Conservation (phyloP, 53 echinoderm and acorn worm species). For the Antedon mediterranea region DNA sequence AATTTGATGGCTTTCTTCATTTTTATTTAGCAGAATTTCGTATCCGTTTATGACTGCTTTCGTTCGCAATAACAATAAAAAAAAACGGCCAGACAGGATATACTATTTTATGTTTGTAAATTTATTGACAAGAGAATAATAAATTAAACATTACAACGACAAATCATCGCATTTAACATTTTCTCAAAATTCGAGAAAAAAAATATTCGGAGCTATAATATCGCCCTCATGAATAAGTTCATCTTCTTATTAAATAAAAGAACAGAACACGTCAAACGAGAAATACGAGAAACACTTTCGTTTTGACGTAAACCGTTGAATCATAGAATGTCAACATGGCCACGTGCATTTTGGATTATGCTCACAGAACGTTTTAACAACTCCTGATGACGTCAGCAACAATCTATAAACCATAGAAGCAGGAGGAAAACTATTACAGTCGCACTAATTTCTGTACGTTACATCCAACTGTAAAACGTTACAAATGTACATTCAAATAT, state of each 20-base stretch:
- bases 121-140: conserved; percentile 1
- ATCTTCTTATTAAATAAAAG: neutral
- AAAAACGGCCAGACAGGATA: no score
- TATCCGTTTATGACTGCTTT: no score
- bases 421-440: neutral
- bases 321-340: neutral
- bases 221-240: neutral
- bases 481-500: no score
- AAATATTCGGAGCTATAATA: no score
- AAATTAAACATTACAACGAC: neutral
- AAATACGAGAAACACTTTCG: neutral
- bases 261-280: neutral
- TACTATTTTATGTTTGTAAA: neutral
- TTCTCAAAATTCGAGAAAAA: neutral
- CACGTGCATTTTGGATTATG: neutral
- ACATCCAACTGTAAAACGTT: neutral
- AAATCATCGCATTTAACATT: neutral
- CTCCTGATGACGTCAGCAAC: neutral
- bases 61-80: no score
- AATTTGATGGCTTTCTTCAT: no score
- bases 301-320: neutral
- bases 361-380: neutral
- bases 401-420: neutral
- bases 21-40: no score
- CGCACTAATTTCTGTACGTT: neutral